These are phyloP conservation scores for Zonotrichia albicollis DNA, from an alignment of 2,797 vertebrate species.

Conservation along the genomic window DNA sequence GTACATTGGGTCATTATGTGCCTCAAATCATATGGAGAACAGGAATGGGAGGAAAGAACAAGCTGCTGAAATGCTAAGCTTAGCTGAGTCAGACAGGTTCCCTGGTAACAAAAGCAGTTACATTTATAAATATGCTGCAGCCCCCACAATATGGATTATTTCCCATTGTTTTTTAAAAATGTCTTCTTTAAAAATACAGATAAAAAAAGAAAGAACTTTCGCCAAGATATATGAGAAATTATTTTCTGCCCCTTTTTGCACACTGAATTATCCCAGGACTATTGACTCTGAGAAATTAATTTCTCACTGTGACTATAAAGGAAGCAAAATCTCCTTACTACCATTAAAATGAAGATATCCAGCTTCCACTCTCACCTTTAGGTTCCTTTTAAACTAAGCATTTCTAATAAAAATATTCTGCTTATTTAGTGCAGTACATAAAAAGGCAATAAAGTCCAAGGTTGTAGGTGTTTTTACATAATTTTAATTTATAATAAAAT, in stretches of 20 bases:
- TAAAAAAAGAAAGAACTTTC: conserved; percentile 10
- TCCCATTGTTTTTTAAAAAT: conserved; percentile 45
- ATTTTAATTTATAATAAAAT: conserved; percentile 40
- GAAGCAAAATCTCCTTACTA: neutral
- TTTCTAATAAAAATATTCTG: conserved; percentile 28
- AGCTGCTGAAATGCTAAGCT: conserved; percentile 65
- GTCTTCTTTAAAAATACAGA: conserved; percentile 59
- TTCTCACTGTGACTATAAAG: neutral
- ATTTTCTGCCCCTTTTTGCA: neutral
- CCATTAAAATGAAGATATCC: neutral
- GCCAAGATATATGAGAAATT: neutral
- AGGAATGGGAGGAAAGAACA: conserved; percentile 53
- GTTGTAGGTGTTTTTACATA: conserved; percentile 22
- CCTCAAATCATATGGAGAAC: conserved; percentile 67
- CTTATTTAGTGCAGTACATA: conserved; percentile 35
- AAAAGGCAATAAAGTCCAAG: conserved; percentile 18
- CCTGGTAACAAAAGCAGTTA: conserved; percentile 71
- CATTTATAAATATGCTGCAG: conserved; percentile 67
- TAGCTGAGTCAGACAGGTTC: conserved; percentile 73
- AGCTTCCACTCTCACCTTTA: conserved; percentile 8
- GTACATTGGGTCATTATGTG: conserved; percentile 58
- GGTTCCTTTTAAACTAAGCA: neutral
- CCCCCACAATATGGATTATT: conserved; percentile 65
- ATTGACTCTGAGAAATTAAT: neutral
- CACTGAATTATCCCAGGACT: neutral